A percentile compares a stretch with the other conserved stretches of the same genome.
Conservation (phyloP, 2,113 vertebrate species). For the Tor tambroides region DNA sequence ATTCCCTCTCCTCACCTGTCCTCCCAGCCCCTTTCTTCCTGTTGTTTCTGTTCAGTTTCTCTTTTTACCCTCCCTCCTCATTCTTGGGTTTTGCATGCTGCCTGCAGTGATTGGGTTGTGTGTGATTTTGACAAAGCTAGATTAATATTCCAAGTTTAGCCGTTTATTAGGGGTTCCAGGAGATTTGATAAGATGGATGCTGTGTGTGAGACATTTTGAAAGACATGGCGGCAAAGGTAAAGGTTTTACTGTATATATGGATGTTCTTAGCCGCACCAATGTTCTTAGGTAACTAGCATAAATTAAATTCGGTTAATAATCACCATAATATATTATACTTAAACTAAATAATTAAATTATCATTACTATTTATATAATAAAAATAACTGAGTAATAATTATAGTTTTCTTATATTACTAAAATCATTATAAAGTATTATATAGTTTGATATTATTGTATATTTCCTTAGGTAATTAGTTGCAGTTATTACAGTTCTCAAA, state of each 20-base stretch:
- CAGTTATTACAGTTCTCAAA: neutral
- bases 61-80: neutral
- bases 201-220: neutral
- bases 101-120: constrained; percentile 32
- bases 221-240: neutral
- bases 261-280: neutral
- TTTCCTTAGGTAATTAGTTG: neutral
- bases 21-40: constrained; percentile 6
- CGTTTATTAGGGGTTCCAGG: neutral
- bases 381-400: neutral
- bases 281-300: neutral
- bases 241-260: neutral
- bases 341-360: neutral
- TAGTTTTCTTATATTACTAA: neutral
- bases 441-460: neutral
- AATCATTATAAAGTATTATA: neutral
- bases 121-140: neutral
- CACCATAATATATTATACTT: neutral
- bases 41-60: neutral
- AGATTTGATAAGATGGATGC: neutral
- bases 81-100: constrained; percentile 51
- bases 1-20: constrained; percentile 28
- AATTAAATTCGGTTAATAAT: neutral
- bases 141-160: neutral
- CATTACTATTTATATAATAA: neutral